Percentiles rank a stretch among this genome's conserved stretches.
These are phyloP conservation scores for Arctia plantaginis DNA, from an alignment of 2,888 invertebrate genomes.

Conservation along the genomic window DNA sequence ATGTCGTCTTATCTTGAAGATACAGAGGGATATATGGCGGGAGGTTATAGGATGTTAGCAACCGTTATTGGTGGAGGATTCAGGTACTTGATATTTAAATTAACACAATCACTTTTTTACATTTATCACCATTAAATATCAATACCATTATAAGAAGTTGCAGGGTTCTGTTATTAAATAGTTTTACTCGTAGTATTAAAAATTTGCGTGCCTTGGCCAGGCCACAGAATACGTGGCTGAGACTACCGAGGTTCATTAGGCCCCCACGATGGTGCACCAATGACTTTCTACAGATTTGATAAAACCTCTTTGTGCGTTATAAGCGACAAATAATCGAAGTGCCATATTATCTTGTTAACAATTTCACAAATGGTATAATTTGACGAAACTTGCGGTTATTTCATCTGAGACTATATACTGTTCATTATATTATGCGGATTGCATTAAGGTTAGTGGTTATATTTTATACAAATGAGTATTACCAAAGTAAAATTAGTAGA, in stretches of 20 bases:
- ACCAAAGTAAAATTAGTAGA: too few species aligned
- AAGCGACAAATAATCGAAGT: not conserved
- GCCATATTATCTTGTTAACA: too few species aligned
- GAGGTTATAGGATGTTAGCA: constrained; percentile 19
- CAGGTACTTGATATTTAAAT: constrained; percentile 19
- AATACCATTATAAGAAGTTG: not conserved
- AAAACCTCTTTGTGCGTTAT: not conserved
- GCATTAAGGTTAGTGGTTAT: too few species aligned
- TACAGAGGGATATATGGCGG: constrained; percentile 20
- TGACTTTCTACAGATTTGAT: not conserved
- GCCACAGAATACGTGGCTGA: too few species aligned
- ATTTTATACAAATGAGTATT: too few species aligned
- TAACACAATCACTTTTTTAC: not conserved
- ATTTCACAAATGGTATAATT: too few species aligned
- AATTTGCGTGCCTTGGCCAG: too few species aligned
- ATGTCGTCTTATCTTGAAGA: constrained; percentile 30
- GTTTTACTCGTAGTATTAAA: too few species aligned
- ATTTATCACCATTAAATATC: not conserved
- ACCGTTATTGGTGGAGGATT: constrained; percentile 12
- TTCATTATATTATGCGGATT: too few species aligned
- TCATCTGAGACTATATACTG: not conserved
- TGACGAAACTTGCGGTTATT: not conserved
- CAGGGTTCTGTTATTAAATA: too few species aligned
- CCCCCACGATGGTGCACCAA: not conserved
- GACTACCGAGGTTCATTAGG: too few species aligned